These are phyloP conservation scores for Tinea semifulvella DNA, from an alignment of 2,888 invertebrate genomes.

Conservation along the genomic window DNA sequence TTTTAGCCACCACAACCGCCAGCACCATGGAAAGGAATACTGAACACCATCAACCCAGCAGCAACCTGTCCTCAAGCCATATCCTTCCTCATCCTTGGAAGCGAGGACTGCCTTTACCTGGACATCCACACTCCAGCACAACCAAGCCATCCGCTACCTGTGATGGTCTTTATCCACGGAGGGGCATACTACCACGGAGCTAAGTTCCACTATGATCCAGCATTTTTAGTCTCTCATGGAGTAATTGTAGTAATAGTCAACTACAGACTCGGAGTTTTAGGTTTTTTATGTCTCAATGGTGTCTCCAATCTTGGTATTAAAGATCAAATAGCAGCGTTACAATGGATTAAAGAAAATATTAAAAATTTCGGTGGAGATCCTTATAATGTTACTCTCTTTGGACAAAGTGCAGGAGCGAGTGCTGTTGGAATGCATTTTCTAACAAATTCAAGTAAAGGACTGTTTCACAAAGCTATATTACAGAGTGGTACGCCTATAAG, in stretches of 20 bases:
- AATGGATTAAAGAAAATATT: constrained; percentile 50
- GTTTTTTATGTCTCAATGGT: constrained; percentile 46
- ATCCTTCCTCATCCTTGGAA: constrained; percentile 31
- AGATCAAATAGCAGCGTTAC: constrained; percentile 50
- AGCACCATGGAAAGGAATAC: constrained; percentile 36
- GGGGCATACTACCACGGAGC: constrained; percentile 53
- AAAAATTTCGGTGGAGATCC: constrained; percentile 52
- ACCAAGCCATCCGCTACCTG: constrained; percentile 30
- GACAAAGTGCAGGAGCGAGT: constrained; percentile 53
- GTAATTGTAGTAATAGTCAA: constrained; percentile 42
- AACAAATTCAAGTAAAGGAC: constrained; percentile 36
- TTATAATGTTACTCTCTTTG: constrained; percentile 49
- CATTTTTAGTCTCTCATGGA: constrained; percentile 45
- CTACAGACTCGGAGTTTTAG: constrained; percentile 47
- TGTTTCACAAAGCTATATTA: constrained; percentile 50
- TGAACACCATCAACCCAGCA: constrained; percentile 33
- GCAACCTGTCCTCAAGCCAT: constrained; percentile 40
- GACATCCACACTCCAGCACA: constrained; percentile 33
- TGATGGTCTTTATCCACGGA: constrained; percentile 50
- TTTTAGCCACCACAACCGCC: constrained; percentile 39
- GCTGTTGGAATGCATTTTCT: constrained; percentile 46
- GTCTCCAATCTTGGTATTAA: constrained; percentile 49
- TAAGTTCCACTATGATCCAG: constrained; percentile 49
- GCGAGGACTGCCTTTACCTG: constrained; percentile 45
- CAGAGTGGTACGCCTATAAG: constrained; percentile 44